phyloP scores from a whole-genome alignment of 37 sponge, comb jelly and placozoan species.

The Halichondria panicea region DNA sequence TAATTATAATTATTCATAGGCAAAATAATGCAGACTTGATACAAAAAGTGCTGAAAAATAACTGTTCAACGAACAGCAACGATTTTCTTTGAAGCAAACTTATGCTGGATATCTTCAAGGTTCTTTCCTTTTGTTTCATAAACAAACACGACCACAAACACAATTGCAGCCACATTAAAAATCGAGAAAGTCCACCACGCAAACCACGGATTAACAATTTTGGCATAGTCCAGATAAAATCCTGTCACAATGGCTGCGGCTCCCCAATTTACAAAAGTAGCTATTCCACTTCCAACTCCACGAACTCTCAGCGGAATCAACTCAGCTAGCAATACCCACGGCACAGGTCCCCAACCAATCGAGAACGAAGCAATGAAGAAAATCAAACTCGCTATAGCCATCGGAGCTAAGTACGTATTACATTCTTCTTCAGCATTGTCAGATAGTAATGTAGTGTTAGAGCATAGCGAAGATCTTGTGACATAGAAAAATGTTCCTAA shows the following conservation, averaged over 20 bases:
- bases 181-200: constrained; percentile 55
- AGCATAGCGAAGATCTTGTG: constrained; percentile 6
- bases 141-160: constrained; percentile 39
- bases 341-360: constrained; percentile 71
- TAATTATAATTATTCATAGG: too few relatives aligned
- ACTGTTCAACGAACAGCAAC: too few relatives aligned
- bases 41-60: too few relatives aligned
- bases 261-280: constrained; percentile 50
- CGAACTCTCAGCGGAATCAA: constrained; percentile 49
- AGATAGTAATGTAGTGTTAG: not conserved
- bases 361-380: constrained; percentile 50
- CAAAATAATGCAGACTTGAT: too few relatives aligned
- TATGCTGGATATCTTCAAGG: constrained; percentile 36
- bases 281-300: constrained; percentile 46
- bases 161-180: not conserved
- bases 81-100: constrained; percentile 7
- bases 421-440: not conserved
- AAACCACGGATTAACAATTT: constrained; percentile 4
- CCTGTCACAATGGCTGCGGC: constrained; percentile 49
- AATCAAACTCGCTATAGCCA: constrained; percentile 39
- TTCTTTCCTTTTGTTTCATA: constrained; percentile 55
- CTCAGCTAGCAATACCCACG: constrained; percentile 72
- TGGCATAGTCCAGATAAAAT: constrained; percentile 11
- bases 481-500: constrained; percentile 26
- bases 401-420: constrained; percentile 12